Evolutionary conservation across 2,113 vertebrate genomes (phyloP).

Genomic region (Orycteropus afer): DNA sequence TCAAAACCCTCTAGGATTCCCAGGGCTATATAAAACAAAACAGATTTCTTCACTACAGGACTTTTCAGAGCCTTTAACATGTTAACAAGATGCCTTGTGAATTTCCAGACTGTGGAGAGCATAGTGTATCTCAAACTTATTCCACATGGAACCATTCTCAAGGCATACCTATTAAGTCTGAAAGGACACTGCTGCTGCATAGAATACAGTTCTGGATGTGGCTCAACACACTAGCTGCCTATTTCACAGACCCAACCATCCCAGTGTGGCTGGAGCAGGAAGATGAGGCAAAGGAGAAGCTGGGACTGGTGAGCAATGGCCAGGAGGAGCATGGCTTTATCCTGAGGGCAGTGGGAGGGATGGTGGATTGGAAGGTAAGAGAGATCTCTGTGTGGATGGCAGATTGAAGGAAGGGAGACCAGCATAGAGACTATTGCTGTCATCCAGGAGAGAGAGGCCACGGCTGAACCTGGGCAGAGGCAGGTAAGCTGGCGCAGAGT

Average conservation of each 20-base stretch:
- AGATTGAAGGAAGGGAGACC: neutral
- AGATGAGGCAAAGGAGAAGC: neutral
- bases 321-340: neutral
- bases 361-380: neutral
- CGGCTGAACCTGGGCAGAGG: neutral
- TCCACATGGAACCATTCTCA: neutral
- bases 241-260: neutral
- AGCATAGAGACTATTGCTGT: neutral
- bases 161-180: neutral
- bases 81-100: neutral
- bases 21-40: neutral
- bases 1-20: neutral
- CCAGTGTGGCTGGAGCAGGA: neutral
- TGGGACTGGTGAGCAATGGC: neutral
- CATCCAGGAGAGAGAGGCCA: no score
- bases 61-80: neutral
- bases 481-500: neutral
- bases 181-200: fast-evolving
- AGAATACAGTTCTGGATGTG: neutral
- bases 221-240: neutral
- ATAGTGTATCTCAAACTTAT: neutral
- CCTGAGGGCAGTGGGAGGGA: neutral
- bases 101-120: neutral
- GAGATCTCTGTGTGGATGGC: fast-evolving
- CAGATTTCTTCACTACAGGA: neutral